Evolutionary conservation across 2,888 invertebrate species (phyloP), one percentile per base, ranked within the genome.

Genomic region (Thumatha senex): DNA sequence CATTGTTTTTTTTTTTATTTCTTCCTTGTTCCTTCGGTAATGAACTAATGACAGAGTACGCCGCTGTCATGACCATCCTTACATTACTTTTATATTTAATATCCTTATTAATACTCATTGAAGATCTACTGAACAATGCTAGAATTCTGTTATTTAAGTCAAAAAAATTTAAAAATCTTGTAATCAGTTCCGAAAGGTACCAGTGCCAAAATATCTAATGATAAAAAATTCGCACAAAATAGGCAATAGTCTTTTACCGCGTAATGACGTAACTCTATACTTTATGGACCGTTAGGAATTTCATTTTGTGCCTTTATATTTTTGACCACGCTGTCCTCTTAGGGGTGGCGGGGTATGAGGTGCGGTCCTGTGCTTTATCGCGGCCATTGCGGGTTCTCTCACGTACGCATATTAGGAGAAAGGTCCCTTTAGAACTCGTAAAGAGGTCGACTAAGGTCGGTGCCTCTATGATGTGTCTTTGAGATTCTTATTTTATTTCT

Each of bases 221-320:
- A 42, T 8, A 31, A 56, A 54, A 57, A 43, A 56, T 61, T 61
- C 35, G 33, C 38, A 47, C 34, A 59, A 67, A 76, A 76, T 74
- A 74, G 67, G 63, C 60, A 49, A 57, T 61, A 64, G 56, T 61
- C 76, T 71, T 72, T 69, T 72, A 67, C 61, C 69, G 48, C 55
- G 46, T 89, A 88, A 89, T 89, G 86, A 89, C 82, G 90, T 88
- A 88, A 89, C 82, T 80, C 84, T 80, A 89, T 86, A 89, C 82
- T 85, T 86, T 89, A 87, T 82, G 82, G 80, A 75, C 73, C 70
- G 73, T 67, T 63, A 70, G 81, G 87, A 87, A 89, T 89, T 89
- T 89, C 82, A 88, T 88, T 89, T 89, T 74, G 61, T 74, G 70
- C 81, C 79, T 84, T 84, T 86, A 82, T 82, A 83, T 84, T 85